Evolutionary conservation across 2,888 invertebrate genomes (phyloP).

Genomic region (Platynereis dumerilii): DNA sequence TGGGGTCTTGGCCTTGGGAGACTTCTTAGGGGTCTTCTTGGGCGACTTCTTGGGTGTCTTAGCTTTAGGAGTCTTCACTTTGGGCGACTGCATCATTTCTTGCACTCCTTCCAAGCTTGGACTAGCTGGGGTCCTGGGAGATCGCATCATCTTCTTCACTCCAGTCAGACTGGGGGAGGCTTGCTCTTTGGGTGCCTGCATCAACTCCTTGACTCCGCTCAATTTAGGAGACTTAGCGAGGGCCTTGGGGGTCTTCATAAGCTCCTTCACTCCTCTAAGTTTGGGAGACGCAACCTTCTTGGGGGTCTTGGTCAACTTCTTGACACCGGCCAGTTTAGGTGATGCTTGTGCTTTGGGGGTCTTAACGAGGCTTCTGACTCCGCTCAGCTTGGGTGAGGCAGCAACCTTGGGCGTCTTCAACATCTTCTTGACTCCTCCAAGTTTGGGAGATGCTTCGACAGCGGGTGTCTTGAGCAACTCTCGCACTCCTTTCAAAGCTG

Average conservation of each 20-base stretch:
- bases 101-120: conserved; percentile 33
- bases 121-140: conserved; percentile 6
- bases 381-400: conserved; percentile 28
- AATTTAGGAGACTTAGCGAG: conserved; percentile 26
- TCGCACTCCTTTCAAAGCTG: conserved; percentile 27
- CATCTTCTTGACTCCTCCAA: conserved; percentile 36
- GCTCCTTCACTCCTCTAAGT: conserved; percentile 26
- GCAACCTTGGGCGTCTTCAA: conserved; percentile 33
- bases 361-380: conserved; percentile 34
- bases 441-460: conserved; percentile 23
- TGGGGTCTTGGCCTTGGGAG: conserved; percentile 4
- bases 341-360: conserved; percentile 33
- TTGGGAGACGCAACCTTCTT: conserved; percentile 30
- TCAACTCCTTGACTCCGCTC: conserved; percentile 30
- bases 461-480: conserved; percentile 36
- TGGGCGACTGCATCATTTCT: conserved; percentile 8
- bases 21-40: conserved; percentile 6
- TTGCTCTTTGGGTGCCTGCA: conserved; percentile 29
- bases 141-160: conserved; percentile 20
- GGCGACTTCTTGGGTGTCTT: neutral
- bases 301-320: conserved; percentile 33
- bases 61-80: neutral
- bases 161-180: conserved; percentile 31
- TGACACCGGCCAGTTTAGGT: conserved; percentile 31
- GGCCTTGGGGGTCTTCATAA: conserved; percentile 33